These are phyloP conservation scores for Actinia tenebrosa DNA, from an alignment of 64 coral and sea anemone genomes.

Conservation along the genomic window DNA sequence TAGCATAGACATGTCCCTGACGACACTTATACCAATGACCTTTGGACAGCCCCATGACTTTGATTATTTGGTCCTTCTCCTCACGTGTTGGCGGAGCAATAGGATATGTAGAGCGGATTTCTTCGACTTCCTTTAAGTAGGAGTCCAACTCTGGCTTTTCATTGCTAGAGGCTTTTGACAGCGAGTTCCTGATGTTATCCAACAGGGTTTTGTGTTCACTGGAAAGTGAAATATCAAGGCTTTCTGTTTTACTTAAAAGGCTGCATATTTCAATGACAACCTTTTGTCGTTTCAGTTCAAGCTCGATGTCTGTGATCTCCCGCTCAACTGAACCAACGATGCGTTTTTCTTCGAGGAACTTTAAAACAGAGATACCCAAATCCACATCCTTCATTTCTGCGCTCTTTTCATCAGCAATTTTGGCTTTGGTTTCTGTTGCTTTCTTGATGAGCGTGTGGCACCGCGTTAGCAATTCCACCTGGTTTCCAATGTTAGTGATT, in stretches of 20 bases:
- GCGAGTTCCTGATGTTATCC: neutral
- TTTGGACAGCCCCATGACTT: conserved; percentile 43
- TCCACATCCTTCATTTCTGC: neutral
- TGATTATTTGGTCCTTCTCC: conserved; percentile 59
- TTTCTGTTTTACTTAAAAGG: neutral
- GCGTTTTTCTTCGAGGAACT: neutral
- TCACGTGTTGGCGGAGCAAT: conserved; percentile 39
- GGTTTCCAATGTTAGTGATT: conserved; percentile 12
- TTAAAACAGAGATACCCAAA: conserved; percentile 3
- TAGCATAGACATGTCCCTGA: conserved; percentile 73
- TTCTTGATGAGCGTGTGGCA: conserved; percentile 24
- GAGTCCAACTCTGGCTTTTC: neutral
- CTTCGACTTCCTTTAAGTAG: neutral
- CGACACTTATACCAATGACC: conserved; percentile 89
- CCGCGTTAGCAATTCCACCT: conserved; percentile 33
- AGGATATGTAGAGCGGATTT: neutral
- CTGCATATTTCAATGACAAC: neutral
- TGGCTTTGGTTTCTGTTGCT: neutral
- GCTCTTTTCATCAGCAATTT: neutral
- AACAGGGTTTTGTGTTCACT: neutral
- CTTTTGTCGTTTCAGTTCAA: neutral
- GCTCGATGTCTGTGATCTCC: neutral
- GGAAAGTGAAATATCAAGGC: neutral
- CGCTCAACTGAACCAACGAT: neutral
- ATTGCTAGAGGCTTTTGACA: neutral